Evolutionary conservation across 2,113 vertebrate species (phyloP).

Genomic region (Aptenodytes patagonicus): DNA sequence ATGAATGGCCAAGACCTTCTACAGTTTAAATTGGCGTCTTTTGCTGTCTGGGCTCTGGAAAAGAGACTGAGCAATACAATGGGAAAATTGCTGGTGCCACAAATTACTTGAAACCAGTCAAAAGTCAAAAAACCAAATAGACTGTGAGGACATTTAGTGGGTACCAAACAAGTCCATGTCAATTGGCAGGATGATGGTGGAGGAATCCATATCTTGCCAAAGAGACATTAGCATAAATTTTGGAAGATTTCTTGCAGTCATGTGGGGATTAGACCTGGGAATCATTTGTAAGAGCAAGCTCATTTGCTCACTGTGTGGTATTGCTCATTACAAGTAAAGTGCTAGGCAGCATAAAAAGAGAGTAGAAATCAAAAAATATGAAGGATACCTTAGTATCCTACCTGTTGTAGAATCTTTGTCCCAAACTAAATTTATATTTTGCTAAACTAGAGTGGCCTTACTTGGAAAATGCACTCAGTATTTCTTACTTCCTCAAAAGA

Average conservation of each 20-base stretch:
- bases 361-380: neutral
- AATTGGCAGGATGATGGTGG: neutral
- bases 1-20: neutral
- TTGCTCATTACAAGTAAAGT: neutral
- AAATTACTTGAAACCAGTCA: neutral
- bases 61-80: neutral
- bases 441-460: neutral
- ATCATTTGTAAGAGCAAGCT: neutral
- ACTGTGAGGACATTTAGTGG: too few species aligned
- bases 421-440: neutral
- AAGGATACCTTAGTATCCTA: neutral
- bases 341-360: neutral
- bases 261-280: neutral
- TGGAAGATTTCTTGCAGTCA: neutral
- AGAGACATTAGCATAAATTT: too few species aligned
- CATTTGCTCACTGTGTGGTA: neutral
- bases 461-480: neutral
- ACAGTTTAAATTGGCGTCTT: neutral
- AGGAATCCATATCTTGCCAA: neutral
- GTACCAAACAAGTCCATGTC: neutral
- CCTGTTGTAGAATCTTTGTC: neutral
- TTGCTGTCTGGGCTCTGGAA: neutral
- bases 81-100: neutral
- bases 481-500: neutral
- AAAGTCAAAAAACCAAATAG: neutral